Base-by-base conservation (phyloP, 1,140 invertebrate species). In the Drosophila gunungcola region DNA sequence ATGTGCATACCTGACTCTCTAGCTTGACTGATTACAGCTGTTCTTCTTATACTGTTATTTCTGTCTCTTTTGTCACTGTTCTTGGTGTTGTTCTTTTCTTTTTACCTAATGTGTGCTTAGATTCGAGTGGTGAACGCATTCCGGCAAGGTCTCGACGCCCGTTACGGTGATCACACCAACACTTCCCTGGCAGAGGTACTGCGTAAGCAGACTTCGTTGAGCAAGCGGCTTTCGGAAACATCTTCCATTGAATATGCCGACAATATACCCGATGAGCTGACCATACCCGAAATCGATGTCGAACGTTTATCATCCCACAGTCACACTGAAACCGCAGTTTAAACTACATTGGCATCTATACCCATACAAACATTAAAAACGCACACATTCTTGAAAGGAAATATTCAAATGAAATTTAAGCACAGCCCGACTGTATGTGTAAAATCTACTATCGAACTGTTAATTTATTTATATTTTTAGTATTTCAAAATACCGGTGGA, bases 51-150 rank as follows among this genome's bases (percentile, higher is more conserved):
- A 83, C 51, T 89, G 60, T 67, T 68, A 53, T 89, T 67, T 73
- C 48, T 69, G 60, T 77, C 73, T 68, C 55, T 78, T 60, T 80
- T 89, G 77, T 89, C 79, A 88, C 69, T 85, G 82, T 88, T 80
- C 27, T 89, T 53, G 74, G 73, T 77, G 77, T 80, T 90, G 76
- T 74, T 89, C 53, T 82, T 84, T 65, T 85, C 68, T 85, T 86
- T 82, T 65, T 80, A 68, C 48, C 69, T 52, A 27, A 55, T 61
- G 57, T 73, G 41, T 56, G 62, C 46, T 45, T 96, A 98, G 98
- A 99, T 99, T 94, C 97, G 98, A 95, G 98, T 99, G 95, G 98
- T 99, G 94, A 99, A 99, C 95, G 98, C 98, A 94, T 99, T 99
- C 95, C 97, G 98, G 93, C 98, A 98, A 95, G 98, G 97, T 93